Percentiles rank a stretch among this genome's conserved stretches.
phyloP scores from a whole-genome alignment of 2,113 vertebrate species.

The Panurus biarmicus region DNA sequence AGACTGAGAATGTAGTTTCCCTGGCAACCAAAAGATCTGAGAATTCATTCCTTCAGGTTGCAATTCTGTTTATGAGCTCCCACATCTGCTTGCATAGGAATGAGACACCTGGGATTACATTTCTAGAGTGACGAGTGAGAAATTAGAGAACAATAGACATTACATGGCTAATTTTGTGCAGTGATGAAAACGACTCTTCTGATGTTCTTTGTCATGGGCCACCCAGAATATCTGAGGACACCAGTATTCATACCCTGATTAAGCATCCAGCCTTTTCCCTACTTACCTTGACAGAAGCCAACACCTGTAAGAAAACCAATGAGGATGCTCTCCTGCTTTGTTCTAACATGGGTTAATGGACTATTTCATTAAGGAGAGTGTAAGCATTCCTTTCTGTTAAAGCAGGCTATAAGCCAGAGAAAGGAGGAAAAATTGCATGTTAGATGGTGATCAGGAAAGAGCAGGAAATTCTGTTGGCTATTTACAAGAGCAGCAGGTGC shows the following conservation, averaged over 20 bases:
- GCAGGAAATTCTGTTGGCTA: not conserved
- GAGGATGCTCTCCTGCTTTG: not conserved
- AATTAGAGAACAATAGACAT: conserved; percentile 52
- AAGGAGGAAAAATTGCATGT: not conserved
- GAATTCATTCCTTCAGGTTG: conserved; percentile 48
- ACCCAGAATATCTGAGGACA: not conserved
- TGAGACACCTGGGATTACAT: conserved; percentile 46
- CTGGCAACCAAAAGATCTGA: conserved; percentile 54
- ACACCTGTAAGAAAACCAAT: not conserved
- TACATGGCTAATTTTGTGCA: conserved; percentile 20
- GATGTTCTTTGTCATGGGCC: not conserved
- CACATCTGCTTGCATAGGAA: conserved; percentile 61
- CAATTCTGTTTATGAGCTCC: conserved; percentile 55
- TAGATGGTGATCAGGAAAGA: not conserved
- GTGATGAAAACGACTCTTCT: conserved; percentile 22
- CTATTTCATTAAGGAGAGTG: not conserved
- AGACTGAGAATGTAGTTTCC: conserved; percentile 50
- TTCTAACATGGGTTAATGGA: not conserved
- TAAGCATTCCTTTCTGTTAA: not conserved
- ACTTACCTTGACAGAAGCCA: not conserved
- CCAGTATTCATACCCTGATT: not conserved
- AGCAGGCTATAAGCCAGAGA: not conserved
- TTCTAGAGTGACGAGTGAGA: conserved; percentile 40
- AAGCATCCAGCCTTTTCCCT: not conserved
- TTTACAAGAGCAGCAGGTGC: not conserved